A percentile compares a stretch with the other conserved stretches of the same genome.
Evolutionary conservation across 2,888 invertebrate species (phyloP).

Genomic region (Rosalia funebris): DNA sequence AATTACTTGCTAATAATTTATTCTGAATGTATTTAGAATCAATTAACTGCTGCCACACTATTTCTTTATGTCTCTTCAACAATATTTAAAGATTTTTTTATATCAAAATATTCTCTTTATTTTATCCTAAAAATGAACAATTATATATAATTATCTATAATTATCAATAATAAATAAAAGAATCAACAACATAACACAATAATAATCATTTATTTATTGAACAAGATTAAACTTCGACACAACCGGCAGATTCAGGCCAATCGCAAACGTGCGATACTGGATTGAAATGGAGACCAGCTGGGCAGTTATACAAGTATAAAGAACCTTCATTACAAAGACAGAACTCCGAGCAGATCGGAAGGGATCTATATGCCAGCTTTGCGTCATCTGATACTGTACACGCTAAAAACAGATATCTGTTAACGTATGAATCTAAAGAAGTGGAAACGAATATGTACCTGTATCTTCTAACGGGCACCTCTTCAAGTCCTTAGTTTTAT

Average conservation of each 20-base stretch:
- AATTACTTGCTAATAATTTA: no score
- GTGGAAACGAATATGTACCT: no score
- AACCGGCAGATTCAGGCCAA: slow-evolving; percentile 28
- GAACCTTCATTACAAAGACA: slow-evolving; percentile 33
- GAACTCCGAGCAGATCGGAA: slow-evolving; percentile 33
- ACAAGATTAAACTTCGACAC: neutral
- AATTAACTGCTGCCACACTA: no score
- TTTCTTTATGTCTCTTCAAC: no score
- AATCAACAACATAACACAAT: no score
- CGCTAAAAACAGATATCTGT: slow-evolving; percentile 1
- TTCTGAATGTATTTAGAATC: no score
- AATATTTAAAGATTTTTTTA: no score
- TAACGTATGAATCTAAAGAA: neutral
- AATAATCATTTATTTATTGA: neutral
- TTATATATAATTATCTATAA: no score
- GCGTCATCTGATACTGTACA: slow-evolving; percentile 31
- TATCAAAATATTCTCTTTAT: no score
- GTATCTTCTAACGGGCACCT: neutral
- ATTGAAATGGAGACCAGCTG: slow-evolving; percentile 37
- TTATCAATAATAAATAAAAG: no score
- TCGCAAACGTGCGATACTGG: slow-evolving; percentile 31
- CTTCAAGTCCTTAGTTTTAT: no score
- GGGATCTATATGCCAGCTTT: slow-evolving; percentile 24
- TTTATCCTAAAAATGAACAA: no score
- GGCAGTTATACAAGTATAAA: slow-evolving; percentile 28